phyloP scores from a whole-genome alignment of 2,797 vertebrate species.

The Carcharodon carcharias region DNA sequence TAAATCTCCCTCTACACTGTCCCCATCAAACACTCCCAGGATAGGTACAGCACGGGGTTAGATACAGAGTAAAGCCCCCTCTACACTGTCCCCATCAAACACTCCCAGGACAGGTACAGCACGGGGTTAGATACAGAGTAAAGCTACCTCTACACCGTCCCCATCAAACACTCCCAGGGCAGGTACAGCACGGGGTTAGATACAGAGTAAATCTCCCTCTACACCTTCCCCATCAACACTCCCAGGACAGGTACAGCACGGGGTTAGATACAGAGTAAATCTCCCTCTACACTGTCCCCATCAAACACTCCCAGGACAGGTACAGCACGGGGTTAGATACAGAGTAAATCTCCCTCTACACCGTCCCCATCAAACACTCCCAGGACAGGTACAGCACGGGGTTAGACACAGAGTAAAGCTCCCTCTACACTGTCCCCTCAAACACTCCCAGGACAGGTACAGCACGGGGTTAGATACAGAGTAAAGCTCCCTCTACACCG shows the following conservation, averaged over 20 bases:
- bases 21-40: background rate
- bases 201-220: background rate
- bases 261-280: background rate
- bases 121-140: background rate
- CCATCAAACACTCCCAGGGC: no score
- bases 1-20: background rate
- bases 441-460: background rate
- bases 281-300: background rate
- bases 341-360: background rate
- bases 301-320: no score
- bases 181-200: background rate
- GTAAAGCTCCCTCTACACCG: background rate
- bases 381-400: background rate
- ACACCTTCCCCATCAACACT: no score
- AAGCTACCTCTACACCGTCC: background rate
- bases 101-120: no score
- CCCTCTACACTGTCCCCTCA: background rate
- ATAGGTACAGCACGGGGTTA: background rate
- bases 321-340: background rate
- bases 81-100: background rate
- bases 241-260: no score
- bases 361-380: slow-evolving; percentile 8
- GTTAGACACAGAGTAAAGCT: background rate
- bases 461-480: background rate
- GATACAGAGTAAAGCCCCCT: background rate